A percentile compares a stretch with the other conserved stretches of the same genome.
Evolutionary conservation across 2,113 vertebrate species (phyloP).

Genomic region (Nyctibius bracteatus): DNA sequence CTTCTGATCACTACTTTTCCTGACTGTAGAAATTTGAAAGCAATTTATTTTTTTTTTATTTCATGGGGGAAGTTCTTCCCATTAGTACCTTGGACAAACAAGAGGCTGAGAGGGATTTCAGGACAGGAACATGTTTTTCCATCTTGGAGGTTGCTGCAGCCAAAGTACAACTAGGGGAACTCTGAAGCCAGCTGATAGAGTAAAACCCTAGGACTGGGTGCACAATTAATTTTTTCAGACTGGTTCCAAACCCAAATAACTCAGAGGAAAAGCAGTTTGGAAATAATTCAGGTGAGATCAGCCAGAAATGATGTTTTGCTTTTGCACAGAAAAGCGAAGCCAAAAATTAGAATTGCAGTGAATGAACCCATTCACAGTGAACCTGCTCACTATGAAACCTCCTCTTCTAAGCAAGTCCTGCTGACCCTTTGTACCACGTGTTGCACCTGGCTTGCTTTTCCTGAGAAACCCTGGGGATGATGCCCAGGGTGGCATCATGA

Average conservation of each 20-base stretch:
- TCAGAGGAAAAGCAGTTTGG: slow-evolving; percentile 30
- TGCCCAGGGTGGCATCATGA: not conserved
- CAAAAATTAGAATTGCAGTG: not conserved
- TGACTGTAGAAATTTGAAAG: not conserved
- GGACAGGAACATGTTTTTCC: not conserved
- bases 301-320: slow-evolving; percentile 3
- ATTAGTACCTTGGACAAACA: not conserved
- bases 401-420: not conserved
- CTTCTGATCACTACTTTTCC: not conserved
- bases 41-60: not conserved
- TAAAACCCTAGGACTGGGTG: not conserved
- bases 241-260: not conserved
- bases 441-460: not conserved
- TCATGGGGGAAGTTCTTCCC: not conserved
- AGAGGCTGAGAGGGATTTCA: not conserved
- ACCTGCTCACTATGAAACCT: not conserved
- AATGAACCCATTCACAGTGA: not conserved
- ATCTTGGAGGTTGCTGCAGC: not conserved
- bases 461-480: not conserved
- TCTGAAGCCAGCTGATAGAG: not conserved
- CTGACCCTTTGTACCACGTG: not conserved
- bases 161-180: not conserved
- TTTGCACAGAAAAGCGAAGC: not conserved
- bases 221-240: slow-evolving; percentile 1
- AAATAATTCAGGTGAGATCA: not conserved